Percentiles rank a stretch among this genome's conserved stretches.
Evolutionary conservation across 2,888 invertebrate genomes (phyloP).

Genomic region (Acleris emargana): DNA sequence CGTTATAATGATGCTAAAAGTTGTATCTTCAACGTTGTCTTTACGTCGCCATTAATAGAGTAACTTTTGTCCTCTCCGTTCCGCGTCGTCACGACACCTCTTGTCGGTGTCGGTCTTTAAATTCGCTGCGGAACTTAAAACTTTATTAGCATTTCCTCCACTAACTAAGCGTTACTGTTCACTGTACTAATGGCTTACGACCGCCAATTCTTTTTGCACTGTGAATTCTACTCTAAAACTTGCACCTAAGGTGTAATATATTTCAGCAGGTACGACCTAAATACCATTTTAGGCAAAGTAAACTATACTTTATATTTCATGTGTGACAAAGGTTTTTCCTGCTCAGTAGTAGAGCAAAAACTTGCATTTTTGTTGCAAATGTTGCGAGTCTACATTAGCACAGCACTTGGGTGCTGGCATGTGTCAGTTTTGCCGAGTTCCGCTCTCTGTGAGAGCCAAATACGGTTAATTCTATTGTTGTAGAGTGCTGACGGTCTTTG

Average conservation of each 20-base stretch:
- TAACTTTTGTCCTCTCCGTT: neutral
- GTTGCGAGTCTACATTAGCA: constrained; percentile 23
- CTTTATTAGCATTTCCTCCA: constrained; percentile 34
- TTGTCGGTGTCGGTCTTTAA: constrained; percentile 8
- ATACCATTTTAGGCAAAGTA: constrained; percentile 10
- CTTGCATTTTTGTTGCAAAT: constrained; percentile 20
- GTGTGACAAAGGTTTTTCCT: neutral
- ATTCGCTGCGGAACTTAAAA: constrained; percentile 26
- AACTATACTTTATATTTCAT: constrained; percentile 21
- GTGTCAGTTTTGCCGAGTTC: constrained; percentile 1
- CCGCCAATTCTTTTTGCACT: constrained; percentile 12
- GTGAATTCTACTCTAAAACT: constrained; percentile 9
- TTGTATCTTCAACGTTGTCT: neutral
- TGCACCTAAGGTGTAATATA: constrained; percentile 5
- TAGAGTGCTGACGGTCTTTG: neutral
- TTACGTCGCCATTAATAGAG: neutral
- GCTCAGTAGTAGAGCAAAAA: too few relatives aligned
- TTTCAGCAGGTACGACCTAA: constrained; percentile 1
- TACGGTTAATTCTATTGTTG: constrained; percentile 18
- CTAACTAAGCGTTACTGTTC: constrained; percentile 37
- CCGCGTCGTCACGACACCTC: constrained; percentile 9
- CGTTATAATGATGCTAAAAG: neutral
- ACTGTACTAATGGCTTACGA: constrained; percentile 31
- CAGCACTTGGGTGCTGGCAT: neutral
- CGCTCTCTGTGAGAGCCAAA: constrained; percentile 19